Evolutionary conservation across 2,888 invertebrate species (phyloP).

Genomic region (Erynnis tages): DNA sequence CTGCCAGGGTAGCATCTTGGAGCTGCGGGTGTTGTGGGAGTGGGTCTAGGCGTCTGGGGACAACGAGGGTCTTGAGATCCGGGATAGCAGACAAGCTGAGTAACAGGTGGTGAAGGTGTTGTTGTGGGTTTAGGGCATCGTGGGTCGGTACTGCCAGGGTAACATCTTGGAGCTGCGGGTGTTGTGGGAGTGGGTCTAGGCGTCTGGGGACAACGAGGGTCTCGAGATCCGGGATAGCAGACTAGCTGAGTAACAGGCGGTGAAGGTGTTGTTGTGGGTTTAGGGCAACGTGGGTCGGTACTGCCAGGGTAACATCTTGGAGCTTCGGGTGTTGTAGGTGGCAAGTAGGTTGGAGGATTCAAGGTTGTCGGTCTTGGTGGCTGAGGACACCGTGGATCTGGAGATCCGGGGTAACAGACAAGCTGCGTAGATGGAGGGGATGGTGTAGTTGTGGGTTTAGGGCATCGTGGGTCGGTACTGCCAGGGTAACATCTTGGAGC

Average conservation of each 20-base stretch:
- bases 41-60: no score
- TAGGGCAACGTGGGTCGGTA: conserved; percentile 44
- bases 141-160: conserved; percentile 42
- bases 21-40: no score
- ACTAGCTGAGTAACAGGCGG: conserved; percentile 30
- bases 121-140: conserved; percentile 39
- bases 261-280: conserved; percentile 38
- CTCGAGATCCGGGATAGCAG: no score
- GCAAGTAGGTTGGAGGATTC: conserved; percentile 36
- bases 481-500: conserved; percentile 39
- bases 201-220: no score
- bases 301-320: conserved; percentile 49
- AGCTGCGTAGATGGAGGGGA: conserved; percentile 17
- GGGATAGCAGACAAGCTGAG: no score
- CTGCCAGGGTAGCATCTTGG: no score
- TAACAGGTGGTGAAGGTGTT: no score
- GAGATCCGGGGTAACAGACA: conserved; percentile 38
- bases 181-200: no score
- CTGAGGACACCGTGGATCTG: conserved; percentile 36
- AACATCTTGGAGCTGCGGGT: conserved; percentile 32
- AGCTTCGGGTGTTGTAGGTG: conserved; percentile 33
- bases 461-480: conserved; percentile 40
- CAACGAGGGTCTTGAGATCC: no score
- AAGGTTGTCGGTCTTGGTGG: conserved; percentile 1
- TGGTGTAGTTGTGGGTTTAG: conserved; percentile 30